Percentiles rank a stretch among this genome's conserved stretches.
phyloP scores from a whole-genome alignment of 2,797 vertebrate species.

The Esox masquinongy region DNA sequence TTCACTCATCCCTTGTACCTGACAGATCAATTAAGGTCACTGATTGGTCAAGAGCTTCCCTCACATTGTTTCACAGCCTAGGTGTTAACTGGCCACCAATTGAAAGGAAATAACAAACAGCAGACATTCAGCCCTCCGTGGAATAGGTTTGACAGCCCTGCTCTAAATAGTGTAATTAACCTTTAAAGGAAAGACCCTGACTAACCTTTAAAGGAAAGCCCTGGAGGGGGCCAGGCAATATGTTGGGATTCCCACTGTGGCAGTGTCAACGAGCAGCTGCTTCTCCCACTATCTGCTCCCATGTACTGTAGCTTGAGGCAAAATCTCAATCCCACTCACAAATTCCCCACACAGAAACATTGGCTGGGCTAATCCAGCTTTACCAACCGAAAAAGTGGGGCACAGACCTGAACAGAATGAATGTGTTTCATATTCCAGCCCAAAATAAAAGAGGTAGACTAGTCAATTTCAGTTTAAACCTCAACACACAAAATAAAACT shows the following conservation, averaged over 20 bases:
- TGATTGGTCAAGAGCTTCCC: background rate
- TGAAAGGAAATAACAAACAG: background rate
- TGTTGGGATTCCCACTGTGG: slow-evolving; percentile 67
- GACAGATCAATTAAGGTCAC: background rate
- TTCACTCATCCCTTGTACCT: background rate
- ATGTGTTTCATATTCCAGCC: background rate
- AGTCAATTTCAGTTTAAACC: background rate
- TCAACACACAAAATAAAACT: background rate
- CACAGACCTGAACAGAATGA: background rate
- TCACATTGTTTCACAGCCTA: background rate
- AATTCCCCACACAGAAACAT: background rate
- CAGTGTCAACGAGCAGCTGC: slow-evolving; percentile 62
- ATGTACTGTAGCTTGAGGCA: slow-evolving; percentile 30
- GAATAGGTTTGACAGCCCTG: slow-evolving; percentile 10
- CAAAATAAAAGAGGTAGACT: background rate
- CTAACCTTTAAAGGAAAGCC: slow-evolving; percentile 80
- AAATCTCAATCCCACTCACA: slow-evolving; percentile 25
- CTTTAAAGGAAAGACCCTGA: slow-evolving; percentile 80
- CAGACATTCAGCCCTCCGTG: background rate
- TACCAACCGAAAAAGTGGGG: background rate
- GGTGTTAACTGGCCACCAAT: background rate
- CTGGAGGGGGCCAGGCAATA: slow-evolving; percentile 69
- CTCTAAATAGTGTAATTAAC: slow-evolving; percentile 74
- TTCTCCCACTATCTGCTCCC: slow-evolving; percentile 39
- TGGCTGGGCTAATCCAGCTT: background rate